Base-by-base conservation (phyloP, 2,797 vertebrate species). In the Chaetodon trifasciatus region DNA sequence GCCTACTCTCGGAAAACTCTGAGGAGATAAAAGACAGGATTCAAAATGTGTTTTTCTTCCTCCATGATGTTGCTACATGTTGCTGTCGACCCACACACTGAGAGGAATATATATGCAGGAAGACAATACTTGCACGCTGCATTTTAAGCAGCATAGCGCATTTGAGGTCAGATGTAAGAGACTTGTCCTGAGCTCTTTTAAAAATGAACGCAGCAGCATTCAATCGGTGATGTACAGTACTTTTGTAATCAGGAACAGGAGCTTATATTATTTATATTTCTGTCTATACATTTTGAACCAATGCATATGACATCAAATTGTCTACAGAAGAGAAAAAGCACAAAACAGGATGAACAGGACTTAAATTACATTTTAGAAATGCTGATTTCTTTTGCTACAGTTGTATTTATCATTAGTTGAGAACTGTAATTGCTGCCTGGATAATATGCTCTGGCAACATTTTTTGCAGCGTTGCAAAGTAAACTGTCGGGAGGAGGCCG, bases 181-280 rank as follows among this genome's bases (percentile, higher is more conserved):
- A 28, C 21, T 17, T 17, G 19, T 35, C 21, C 12, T 21, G 28
- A n/a, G 42, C 3, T 17, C 3, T 21, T 37, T 60, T 50, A 21
- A 55, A 60, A 21, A 58, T 50, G 7, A 66, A n/a, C 52, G 24
- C 6, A 62, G 15, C 39, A 72, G 19, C 23, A 65, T 65, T 65
- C 12, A 42, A 42, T 70, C 10, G n/a, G 16, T 49, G 40, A 15
- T 10, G 23, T 60, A 3, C 46, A 47, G 19, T 23, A 3, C 24
- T 63, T 35, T 13, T 57, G 10, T 69, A 5, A 58, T 44, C 37
- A 68, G 37, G 39, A 64, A 12, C 32, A 11, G 23, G 2, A 69
- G 56, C 9, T 8, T 12, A 24, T 10, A 56, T 11, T 44, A 47
- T 53, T 53, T 53, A 28, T 8, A 24, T 65, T 72, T 66, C 17